Conservation (phyloP, 1,140 invertebrate species). For the Pygmarrhopalites habei region DNA sequence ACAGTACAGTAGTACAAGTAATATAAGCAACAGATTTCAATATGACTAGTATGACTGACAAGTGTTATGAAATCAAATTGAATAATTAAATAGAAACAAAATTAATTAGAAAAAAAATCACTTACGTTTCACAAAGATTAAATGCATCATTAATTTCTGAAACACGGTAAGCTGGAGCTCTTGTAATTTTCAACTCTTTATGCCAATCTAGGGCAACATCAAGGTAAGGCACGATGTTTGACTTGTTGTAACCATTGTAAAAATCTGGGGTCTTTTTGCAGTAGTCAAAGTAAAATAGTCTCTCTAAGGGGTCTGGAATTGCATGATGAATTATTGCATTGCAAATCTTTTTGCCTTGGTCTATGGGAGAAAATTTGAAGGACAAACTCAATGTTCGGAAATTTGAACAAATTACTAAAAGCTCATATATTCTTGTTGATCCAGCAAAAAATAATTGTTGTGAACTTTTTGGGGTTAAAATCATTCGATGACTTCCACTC, state of each 20-base stretch:
- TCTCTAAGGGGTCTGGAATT: conserved; percentile 70
- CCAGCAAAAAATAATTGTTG: conserved; percentile 15
- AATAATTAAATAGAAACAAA: too few species aligned
- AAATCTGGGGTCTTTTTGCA: conserved; percentile 8
- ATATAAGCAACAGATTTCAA: too few species aligned
- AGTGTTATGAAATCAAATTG: too few species aligned
- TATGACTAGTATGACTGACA: too few species aligned
- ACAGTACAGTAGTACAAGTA: too few species aligned
- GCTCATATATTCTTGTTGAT: conserved; percentile 29
- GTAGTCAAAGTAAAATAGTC: conserved; percentile 53
- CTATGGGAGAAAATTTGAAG: conserved; percentile 74
- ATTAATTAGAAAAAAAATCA: too few species aligned
- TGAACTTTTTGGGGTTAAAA: conserved; percentile 10
- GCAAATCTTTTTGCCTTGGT: conserved; percentile 58
- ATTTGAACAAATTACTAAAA: conserved; percentile 50
- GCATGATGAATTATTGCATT: conserved; percentile 78
- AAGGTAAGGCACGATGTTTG: conserved; percentile 21
- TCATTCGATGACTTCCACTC: conserved; percentile 17
- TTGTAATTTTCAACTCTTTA: conserved; percentile 29
- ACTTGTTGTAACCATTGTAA: not conserved
- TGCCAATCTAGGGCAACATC: conserved; percentile 32
- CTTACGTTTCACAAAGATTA: conserved; percentile 44
- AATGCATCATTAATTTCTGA: conserved; percentile 27
- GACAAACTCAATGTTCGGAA: conserved; percentile 79
- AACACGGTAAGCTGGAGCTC: conserved; percentile 18